Conservation (phyloP, 2,888 invertebrate species). For the Myathropa florea region DNA sequence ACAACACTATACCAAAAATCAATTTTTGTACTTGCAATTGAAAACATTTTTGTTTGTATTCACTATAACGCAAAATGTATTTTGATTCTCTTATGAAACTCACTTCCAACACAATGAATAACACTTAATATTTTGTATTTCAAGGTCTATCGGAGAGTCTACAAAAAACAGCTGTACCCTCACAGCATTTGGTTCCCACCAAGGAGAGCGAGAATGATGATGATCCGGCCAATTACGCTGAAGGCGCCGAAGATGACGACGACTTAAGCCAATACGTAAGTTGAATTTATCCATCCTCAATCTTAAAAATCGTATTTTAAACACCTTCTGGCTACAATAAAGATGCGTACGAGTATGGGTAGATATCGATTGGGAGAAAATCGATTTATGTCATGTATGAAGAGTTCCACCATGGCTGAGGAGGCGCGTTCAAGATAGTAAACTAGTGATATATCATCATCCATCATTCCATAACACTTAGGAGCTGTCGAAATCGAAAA, state of each 20-base stretch:
- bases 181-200: constrained; percentile 32
- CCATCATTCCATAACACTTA: not conserved
- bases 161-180: constrained; percentile 45
- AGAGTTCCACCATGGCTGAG: not conserved
- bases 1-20: too few species aligned
- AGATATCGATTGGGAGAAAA: not conserved
- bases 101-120: not conserved
- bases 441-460: not conserved
- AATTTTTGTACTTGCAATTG: too few species aligned
- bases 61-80: too few species aligned
- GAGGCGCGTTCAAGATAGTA: not conserved
- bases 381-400: not conserved
- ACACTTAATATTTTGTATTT: constrained; percentile 4
- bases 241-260: not conserved
- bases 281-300: not conserved
- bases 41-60: too few species aligned
- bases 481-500: not conserved
- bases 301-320: not conserved
- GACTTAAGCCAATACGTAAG: constrained; percentile 37
- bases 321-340: not conserved
- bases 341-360: not conserved
- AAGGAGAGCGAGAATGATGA: constrained; percentile 4
- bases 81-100: too few species aligned
- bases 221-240: not conserved
- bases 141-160: constrained; percentile 57